Conservation (phyloP, 2,797 vertebrate genomes). For the Avahi laniger region DNA sequence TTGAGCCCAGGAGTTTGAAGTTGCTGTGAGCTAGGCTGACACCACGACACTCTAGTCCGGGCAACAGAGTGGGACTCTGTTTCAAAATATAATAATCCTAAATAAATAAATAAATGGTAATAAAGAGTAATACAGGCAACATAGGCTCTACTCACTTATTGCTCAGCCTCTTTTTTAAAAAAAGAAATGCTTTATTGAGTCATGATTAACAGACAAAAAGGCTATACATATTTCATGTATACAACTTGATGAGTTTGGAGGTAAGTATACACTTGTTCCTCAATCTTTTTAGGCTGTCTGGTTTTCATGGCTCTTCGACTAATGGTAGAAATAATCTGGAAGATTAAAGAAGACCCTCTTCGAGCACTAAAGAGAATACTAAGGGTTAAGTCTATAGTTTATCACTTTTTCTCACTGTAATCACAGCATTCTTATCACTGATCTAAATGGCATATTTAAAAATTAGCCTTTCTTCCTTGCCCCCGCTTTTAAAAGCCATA, state of each 20-base stretch:
- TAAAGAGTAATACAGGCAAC: neutral
- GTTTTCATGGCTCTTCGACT: neutral
- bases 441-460: neutral
- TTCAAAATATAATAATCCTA: too few species aligned
- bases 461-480: neutral
- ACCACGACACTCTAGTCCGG: too few species aligned
- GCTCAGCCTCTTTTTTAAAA: neutral
- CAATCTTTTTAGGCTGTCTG: neutral
- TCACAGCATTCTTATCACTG: neutral
- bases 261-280: neutral
- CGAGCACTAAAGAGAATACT: neutral
- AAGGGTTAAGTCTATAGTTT: neutral
- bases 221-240: neutral
- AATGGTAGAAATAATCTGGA: neutral
- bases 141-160: neutral
- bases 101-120: neutral
- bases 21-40: too few species aligned
- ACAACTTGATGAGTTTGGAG: neutral
- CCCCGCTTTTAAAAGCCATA: neutral
- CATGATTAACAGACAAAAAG: neutral
- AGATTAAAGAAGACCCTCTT: neutral
- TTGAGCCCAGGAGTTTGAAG: too few species aligned
- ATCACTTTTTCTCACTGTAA: neutral
- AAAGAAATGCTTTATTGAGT: neutral
- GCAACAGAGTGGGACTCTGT: too few species aligned